Evolutionary conservation across 2,888 invertebrate genomes (phyloP), one percentile per base, ranked within the genome.

Genomic region (Philaethria dido): DNA sequence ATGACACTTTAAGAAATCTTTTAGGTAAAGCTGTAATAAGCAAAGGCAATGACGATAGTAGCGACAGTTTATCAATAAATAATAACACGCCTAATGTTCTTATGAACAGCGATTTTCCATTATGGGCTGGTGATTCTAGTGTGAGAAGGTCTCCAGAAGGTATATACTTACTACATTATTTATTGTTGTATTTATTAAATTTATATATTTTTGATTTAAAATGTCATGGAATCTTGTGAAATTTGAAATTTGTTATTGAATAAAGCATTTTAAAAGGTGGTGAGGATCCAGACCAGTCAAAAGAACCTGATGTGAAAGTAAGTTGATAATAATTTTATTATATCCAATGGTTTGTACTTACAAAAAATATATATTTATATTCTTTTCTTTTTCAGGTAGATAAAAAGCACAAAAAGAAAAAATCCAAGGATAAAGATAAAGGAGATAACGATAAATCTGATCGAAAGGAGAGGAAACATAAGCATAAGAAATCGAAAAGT

Each of bases 121-220:
- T 88, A 52, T 96, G 96, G 96, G 93, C 95, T 29, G 92, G 94
- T 0, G 95, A 96, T 82, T 94, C 95, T 0, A 95, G 95, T 77
- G 94, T 94, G 83, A 91, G 96, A 68, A 93, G 96, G 75, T 96
- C 96, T 54, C 96, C 96, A 0, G 96, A 96, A 93, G 96, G 96
- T 90, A 93, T n/a, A 42, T 0, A 14, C 8, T 8, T 33, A 8
- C n/a, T n/a, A n/a, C n/a, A n/a, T n/a, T n/a, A n/a, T n/a, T n/a
- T n/a, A n/a, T n/a, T n/a, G n/a, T 33, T 6, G 9, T 33, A 8
- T 33, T 33, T 8, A 33, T 33, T 8, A 33, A 33, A 33, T 8
- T 33, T 5, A 33, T 8, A 33, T 8, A 8, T 33, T 25, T 25
- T 14, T 20, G 0, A 25, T 25, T 25, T 5, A 25, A 22, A 14